Conservation (phyloP, 2,888 invertebrate species). For the Agrochola lychnidis region DNA sequence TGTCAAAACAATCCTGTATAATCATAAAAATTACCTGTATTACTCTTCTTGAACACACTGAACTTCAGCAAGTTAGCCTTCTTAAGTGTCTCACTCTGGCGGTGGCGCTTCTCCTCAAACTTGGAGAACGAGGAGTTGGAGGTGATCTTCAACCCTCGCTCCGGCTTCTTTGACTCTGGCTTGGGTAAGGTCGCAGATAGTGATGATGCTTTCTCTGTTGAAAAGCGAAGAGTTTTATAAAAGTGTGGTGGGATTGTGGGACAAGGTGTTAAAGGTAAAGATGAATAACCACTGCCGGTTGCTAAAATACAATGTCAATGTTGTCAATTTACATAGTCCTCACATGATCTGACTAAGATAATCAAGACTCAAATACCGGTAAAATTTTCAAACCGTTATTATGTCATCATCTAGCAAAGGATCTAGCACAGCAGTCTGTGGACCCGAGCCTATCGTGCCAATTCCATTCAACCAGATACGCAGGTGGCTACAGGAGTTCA, state of each 20-base stretch:
- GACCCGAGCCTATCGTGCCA: too few species aligned
- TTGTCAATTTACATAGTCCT: not conserved
- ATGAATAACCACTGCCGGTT: not conserved
- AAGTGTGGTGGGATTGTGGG: not conserved
- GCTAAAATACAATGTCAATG: not conserved
- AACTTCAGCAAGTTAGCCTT: constrained; percentile 94
- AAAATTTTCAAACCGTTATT: too few species aligned
- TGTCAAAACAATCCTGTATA: not conserved
- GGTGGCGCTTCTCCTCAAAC: constrained; percentile 96
- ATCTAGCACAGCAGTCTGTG: too few species aligned
- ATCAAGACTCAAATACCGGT: not conserved
- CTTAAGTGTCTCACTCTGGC: constrained; percentile 93
- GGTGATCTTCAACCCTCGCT: constrained; percentile 84
- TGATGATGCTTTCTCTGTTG: constrained; percentile 81
- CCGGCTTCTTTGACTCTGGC: constrained; percentile 83
- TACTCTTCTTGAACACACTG: constrained; percentile 94
- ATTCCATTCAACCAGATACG: too few species aligned
- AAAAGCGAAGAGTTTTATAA: constrained; percentile 1
- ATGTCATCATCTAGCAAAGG: too few species aligned
- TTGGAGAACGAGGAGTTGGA: constrained; percentile 92
- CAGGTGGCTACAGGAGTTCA: too few species aligned
- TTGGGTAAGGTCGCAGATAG: constrained; percentile 82
- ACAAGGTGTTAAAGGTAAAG: not conserved
- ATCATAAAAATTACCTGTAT: constrained; percentile 87
- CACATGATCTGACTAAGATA: not conserved